Percentiles rank a stretch among this genome's conserved stretches.
Evolutionary conservation across 2,888 invertebrate species (phyloP).

Genomic region (Acanthosepion pharaonis): DNA sequence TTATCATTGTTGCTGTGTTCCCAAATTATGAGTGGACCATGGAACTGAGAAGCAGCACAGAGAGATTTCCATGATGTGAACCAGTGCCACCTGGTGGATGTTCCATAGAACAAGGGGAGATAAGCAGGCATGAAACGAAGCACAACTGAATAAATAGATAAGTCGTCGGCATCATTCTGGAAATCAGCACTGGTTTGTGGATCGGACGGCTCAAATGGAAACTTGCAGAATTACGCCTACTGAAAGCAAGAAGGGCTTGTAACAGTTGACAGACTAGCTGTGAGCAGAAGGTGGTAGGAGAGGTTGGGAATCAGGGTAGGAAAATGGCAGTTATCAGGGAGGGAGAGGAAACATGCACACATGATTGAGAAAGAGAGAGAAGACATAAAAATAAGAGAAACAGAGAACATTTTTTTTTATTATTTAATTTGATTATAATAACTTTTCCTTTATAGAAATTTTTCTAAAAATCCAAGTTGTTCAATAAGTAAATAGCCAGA

Average conservation of each 20-base stretch:
- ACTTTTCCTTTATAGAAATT: background rate
- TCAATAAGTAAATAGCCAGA: background rate
- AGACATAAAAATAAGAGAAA: background rate
- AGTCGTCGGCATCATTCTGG: slow-evolving; percentile 14
- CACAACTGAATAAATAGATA: slow-evolving; percentile 22
- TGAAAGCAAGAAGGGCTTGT: slow-evolving; percentile 33
- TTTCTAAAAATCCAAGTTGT: background rate
- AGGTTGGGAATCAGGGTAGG: background rate
- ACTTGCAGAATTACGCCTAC: slow-evolving; percentile 33
- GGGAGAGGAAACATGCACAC: slow-evolving; percentile 23
- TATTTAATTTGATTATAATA: background rate
- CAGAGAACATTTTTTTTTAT: background rate
- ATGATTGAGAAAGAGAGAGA: slow-evolving; percentile 5
- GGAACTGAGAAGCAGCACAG: background rate
- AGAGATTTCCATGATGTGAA: slow-evolving; percentile 18
- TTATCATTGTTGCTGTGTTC: slow-evolving; percentile 3
- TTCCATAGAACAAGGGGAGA: background rate
- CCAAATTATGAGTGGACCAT: background rate
- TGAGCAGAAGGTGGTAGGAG: background rate
- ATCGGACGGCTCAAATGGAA: slow-evolving; percentile 33
- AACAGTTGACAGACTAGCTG: background rate
- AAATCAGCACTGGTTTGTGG: background rate
- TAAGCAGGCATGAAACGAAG: slow-evolving; percentile 33
- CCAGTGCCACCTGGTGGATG: slow-evolving; percentile 2
- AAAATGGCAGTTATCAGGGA: background rate